These are phyloP conservation scores for Nesoenas mayeri DNA, from an alignment of 2,113 vertebrate genomes.

Conservation along the genomic window DNA sequence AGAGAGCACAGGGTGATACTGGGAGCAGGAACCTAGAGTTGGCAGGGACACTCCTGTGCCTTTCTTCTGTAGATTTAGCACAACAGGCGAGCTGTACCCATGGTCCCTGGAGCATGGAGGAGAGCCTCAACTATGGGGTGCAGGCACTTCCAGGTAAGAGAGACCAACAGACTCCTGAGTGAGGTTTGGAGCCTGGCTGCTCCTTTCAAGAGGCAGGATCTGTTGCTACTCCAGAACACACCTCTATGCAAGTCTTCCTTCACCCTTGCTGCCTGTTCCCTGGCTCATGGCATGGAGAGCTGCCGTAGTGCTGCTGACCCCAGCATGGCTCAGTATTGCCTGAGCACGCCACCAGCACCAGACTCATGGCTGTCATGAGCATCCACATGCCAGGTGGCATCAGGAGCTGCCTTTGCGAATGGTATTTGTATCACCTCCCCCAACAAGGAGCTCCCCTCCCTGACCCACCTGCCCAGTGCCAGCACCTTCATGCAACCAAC, in stretches of 20 bases:
- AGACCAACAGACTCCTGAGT: rapidly evolving
- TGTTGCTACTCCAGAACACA: background rate
- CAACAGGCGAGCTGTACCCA: background rate
- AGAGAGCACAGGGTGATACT: background rate
- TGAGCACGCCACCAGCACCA: background rate
- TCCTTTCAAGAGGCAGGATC: background rate
- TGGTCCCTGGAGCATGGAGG: background rate
- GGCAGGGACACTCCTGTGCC: background rate
- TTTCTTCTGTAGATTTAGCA: background rate
- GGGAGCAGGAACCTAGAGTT: background rate
- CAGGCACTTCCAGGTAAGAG: background rate
- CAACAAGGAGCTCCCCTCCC: background rate
- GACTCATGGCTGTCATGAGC: background rate
- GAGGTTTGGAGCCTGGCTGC: background rate
- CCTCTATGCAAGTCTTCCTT: background rate
- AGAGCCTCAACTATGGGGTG: background rate
- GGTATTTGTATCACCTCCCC: background rate
- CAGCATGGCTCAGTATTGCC: rapidly evolving
- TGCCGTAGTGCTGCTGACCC: background rate
- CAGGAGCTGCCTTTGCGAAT: background rate
- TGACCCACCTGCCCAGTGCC: background rate
- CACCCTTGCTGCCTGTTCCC: background rate
- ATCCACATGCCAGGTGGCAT: no score
- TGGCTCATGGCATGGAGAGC: background rate
- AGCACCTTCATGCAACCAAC: background rate